Conservation (phyloP, 2,888 invertebrate genomes). For the Apantesis nais region DNA sequence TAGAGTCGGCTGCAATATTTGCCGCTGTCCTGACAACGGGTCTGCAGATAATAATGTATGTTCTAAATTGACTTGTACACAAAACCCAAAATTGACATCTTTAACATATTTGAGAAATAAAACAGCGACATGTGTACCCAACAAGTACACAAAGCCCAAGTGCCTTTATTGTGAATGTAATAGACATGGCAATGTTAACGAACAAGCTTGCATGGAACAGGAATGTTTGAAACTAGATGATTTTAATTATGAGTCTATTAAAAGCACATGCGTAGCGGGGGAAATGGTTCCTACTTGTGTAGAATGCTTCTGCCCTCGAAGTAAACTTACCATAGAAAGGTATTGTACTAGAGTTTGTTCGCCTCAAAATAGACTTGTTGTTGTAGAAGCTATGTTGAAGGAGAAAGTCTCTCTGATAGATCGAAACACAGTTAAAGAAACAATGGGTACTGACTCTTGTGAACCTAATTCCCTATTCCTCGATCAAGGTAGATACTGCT, state of each 20-base stretch:
- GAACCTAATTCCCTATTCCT: slow-evolving; percentile 63
- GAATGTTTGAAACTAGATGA: slow-evolving; percentile 61
- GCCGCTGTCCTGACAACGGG: slow-evolving; percentile 66
- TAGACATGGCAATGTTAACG: slow-evolving; percentile 59
- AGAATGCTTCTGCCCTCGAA: slow-evolving; percentile 70
- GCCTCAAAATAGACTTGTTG: slow-evolving; percentile 59
- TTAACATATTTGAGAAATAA: slow-evolving; percentile 49
- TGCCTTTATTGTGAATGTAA: slow-evolving; percentile 74
- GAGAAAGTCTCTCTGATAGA: slow-evolving; percentile 57
- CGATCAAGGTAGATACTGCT: slow-evolving; percentile 64
- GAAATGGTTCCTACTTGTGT: slow-evolving; percentile 70
- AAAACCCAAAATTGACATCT: slow-evolving; percentile 35
- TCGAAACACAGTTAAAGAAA: slow-evolving; percentile 50
- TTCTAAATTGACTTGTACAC: slow-evolving; percentile 54
- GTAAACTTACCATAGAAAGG: slow-evolving; percentile 54
- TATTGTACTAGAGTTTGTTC: slow-evolving; percentile 71
- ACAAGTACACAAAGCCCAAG: slow-evolving; percentile 63
- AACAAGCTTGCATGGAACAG: slow-evolving; percentile 65
- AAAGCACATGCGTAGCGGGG: slow-evolving; percentile 60
- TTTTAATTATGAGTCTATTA: slow-evolving; percentile 49
- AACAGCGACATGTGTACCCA: slow-evolving; percentile 54
- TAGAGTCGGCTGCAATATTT: slow-evolving; percentile 68
- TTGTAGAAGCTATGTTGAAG: slow-evolving; percentile 64
- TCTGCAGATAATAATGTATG: slow-evolving; percentile 59
- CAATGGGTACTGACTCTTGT: slow-evolving; percentile 51